phyloP scores from a whole-genome alignment of 2,888 invertebrate genomes.

The Ormyrus nitidulus region DNA sequence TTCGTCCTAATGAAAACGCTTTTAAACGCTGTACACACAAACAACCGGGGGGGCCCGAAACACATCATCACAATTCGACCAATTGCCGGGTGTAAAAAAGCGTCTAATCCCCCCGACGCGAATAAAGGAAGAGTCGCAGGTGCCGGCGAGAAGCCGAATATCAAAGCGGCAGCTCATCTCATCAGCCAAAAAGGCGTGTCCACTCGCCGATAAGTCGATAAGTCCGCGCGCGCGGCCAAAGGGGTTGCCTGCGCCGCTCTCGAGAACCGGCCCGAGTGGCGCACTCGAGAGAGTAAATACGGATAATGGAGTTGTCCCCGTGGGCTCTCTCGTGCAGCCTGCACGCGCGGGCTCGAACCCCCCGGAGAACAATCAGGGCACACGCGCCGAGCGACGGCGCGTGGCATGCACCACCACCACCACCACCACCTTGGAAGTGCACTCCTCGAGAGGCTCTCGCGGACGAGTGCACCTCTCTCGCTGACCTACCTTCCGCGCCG shows the following conservation, averaged over 20 bases:
- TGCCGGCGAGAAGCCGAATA: no score
- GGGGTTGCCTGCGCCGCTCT: not conserved
- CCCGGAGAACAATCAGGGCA: constrained; percentile 65
- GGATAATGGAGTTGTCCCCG: constrained; percentile 67
- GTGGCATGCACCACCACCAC: not conserved
- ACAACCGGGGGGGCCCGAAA: no score
- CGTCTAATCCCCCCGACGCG: no score
- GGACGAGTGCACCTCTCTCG: constrained; percentile 6
- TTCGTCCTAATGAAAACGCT: no score
- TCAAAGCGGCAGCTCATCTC: no score
- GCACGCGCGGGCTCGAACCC: constrained; percentile 61
- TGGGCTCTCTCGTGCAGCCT: constrained; percentile 51
- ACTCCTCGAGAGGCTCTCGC: not conserved
- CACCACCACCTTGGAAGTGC: not conserved
- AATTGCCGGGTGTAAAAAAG: no score
- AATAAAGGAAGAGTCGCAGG: no score
- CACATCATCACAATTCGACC: no score
- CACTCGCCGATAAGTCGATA: constrained; percentile 22
- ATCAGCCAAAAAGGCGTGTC: no score
- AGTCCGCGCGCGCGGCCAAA: not conserved
- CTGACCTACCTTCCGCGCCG: not conserved
- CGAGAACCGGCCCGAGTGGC: not conserved
- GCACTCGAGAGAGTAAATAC: constrained; percentile 63
- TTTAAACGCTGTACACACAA: no score
- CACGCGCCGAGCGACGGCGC: not conserved